Evolutionary conservation across 2,113 vertebrate genomes (phyloP).

Genomic region (Kryptolebias marmoratus): DNA sequence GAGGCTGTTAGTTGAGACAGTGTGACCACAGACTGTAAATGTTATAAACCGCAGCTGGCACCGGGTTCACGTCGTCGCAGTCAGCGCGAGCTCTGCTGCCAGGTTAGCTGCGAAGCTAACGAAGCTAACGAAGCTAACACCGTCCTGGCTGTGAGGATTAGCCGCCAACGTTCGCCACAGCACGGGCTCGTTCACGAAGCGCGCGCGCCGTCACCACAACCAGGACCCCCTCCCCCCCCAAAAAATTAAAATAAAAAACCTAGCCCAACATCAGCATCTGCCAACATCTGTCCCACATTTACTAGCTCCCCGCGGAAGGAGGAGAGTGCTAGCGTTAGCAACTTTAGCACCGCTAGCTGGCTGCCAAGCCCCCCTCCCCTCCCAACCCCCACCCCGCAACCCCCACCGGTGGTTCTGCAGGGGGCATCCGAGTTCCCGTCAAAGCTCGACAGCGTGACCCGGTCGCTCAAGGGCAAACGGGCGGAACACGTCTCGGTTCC

Average conservation of each 20-base stretch:
- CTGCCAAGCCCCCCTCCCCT: slow-evolving; percentile 1
- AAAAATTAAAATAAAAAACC: background rate
- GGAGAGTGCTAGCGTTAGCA: slow-evolving; percentile 49
- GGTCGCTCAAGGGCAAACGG: rapidly evolving
- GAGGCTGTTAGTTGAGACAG: background rate
- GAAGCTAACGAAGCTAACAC: background rate
- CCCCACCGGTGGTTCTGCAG: slow-evolving; percentile 57
- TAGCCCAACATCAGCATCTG: background rate
- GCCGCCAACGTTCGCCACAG: background rate
- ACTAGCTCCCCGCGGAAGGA: slow-evolving; percentile 43
- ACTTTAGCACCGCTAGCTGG: slow-evolving; percentile 70
- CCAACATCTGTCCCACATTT: slow-evolving; percentile 39
- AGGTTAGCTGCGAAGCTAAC: slow-evolving; percentile 55
- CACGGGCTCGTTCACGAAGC: background rate
- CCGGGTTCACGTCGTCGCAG: slow-evolving; percentile 31
- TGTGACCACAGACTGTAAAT: rapidly evolving
- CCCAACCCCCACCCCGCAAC: slow-evolving; percentile 44
- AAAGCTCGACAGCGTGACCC: slow-evolving; percentile 2
- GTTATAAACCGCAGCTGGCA: slow-evolving; percentile 16
- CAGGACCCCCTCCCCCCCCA: background rate
- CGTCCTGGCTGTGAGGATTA: slow-evolving; percentile 31
- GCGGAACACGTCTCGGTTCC: background rate
- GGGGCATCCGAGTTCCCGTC: slow-evolving; percentile 48
- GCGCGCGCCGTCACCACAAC: background rate
- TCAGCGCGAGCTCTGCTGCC: slow-evolving; percentile 17